Conservation (phyloP, 2,797 vertebrate genomes). For the Eleutherodactylus coqui region DNA sequence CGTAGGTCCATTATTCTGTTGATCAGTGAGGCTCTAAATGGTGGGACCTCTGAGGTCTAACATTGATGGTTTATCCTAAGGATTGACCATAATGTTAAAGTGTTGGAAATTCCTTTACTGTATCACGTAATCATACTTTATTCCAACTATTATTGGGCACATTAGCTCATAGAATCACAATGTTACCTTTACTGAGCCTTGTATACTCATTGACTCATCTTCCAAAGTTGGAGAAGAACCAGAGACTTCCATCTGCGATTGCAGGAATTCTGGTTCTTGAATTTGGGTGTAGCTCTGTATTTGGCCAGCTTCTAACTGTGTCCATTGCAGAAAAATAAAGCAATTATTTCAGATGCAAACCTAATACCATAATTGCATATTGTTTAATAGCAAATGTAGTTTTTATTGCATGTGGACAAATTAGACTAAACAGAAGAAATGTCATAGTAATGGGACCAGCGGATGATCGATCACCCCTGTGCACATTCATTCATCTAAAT, state of each 20-base stretch:
- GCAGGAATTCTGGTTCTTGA: not conserved
- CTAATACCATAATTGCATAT: not conserved
- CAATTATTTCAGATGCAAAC: not conserved
- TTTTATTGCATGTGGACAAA: slow-evolving; percentile 22
- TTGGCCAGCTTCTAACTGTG: not conserved
- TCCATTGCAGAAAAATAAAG: not conserved
- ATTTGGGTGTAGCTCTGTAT: not conserved
- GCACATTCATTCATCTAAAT: slow-evolving; percentile 8
- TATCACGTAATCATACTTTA: too few species aligned
- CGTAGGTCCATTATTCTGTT: too few species aligned
- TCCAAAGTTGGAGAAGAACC: not conserved
- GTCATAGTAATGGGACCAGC: not conserved
- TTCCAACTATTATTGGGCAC: not conserved
- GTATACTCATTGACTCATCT: not conserved
- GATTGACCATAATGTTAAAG: too few species aligned
- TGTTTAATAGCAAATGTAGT: slow-evolving; percentile 8
- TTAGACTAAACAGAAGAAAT: slow-evolving; percentile 5
- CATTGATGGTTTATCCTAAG: too few species aligned
- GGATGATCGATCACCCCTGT: slow-evolving; percentile 14
- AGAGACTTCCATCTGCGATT: not conserved
- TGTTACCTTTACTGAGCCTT: not conserved
- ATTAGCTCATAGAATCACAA: not conserved
- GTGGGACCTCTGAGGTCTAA: too few species aligned
- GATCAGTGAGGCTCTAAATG: too few species aligned
- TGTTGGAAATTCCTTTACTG: not conserved